Evolutionary conservation across 1,140 invertebrate genomes (phyloP).

Genomic region (Alviniconcha marisindica): DNA sequence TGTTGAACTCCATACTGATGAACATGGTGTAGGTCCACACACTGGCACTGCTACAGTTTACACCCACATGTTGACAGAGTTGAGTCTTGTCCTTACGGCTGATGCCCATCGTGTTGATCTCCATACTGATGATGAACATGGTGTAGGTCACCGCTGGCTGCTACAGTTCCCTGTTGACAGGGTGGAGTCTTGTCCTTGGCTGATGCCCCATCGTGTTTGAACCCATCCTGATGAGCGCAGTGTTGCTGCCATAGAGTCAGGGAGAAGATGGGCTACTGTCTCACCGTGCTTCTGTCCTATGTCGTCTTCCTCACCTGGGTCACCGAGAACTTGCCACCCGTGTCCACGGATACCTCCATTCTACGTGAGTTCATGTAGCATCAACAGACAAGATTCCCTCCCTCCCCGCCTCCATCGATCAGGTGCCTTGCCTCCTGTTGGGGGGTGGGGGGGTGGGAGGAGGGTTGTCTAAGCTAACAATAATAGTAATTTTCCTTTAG

Average conservation of each 20-base stretch:
- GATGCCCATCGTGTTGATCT: no score
- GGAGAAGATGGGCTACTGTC: slow-evolving; percentile 66
- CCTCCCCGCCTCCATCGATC: no score
- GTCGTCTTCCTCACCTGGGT: slow-evolving; percentile 72
- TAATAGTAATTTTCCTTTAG: no score
- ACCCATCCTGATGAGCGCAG: slow-evolving; percentile 59
- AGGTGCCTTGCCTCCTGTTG: no score
- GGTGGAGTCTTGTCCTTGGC: no score
- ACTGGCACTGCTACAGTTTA: slow-evolving; percentile 66
- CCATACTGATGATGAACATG: no score
- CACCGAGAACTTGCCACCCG: slow-evolving; percentile 68
- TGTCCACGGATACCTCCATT: slow-evolving; percentile 45
- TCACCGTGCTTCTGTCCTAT: slow-evolving; percentile 73
- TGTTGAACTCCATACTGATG: slow-evolving; percentile 60
- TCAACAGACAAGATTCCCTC: no score
- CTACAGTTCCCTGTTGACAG: no score
- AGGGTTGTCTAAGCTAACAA: no score
- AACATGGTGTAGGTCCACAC: slow-evolving; percentile 65
- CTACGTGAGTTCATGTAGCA: slow-evolving; percentile 16
- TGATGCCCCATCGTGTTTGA: slow-evolving; percentile 55
- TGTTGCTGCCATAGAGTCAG: slow-evolving; percentile 67
- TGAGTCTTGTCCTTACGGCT: slow-evolving; percentile 56
- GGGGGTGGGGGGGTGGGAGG: no score
- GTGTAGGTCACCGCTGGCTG: no score
- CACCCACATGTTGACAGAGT: no score